Evolutionary conservation across 2,113 vertebrate species (phyloP), one percentile per base, ranked within the genome.

Genomic region (Takifugu bimaculatus): DNA sequence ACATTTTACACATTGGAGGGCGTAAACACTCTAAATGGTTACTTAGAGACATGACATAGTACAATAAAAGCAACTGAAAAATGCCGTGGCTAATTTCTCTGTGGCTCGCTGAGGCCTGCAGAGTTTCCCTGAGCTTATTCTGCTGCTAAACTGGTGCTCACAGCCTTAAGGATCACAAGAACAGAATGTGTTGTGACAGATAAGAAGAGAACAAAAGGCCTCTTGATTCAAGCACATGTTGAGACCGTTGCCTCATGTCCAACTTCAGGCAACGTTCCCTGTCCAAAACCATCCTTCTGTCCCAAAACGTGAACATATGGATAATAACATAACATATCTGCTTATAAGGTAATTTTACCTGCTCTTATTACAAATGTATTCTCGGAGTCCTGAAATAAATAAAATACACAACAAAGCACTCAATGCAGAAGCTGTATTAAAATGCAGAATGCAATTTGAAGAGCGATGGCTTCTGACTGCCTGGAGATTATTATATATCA

Each of bases 161-260:
- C 20, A 27, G 52, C 53, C 25, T 57, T 5, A 64, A 9, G 55
- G 60, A 60, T 29, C 27, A 61, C 0, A 57, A 49, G 48, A 43
- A 26, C n/a, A 61, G 29, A 68, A 44, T n/a, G 25, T 51, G 59
- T 43, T n/a, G 60, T 68, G 48, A 57, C 43, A 72, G 57, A 39
- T 25, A 52, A 65, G 60, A 12, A 49, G 44, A 27, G 50, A 62
- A 66, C 67, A 48, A 57, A 54, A 59, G 53, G 60, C 62, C 39
- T 65, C 45, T 65, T 53, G 54, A 60, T 68, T 69, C 50, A 49
- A 77, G 54, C 50, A 35, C 61, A 62, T 25, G 67, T 55, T 63
- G 61, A 65, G 57, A 9, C 39, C 52, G 48, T 54, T 72, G 65
- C 75, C 65, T 68, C 65, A 51, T 39, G 54, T 75, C 35, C 62